Conservation (phyloP, 2,113 vertebrate species). For the Myotis brandtii region DNA sequence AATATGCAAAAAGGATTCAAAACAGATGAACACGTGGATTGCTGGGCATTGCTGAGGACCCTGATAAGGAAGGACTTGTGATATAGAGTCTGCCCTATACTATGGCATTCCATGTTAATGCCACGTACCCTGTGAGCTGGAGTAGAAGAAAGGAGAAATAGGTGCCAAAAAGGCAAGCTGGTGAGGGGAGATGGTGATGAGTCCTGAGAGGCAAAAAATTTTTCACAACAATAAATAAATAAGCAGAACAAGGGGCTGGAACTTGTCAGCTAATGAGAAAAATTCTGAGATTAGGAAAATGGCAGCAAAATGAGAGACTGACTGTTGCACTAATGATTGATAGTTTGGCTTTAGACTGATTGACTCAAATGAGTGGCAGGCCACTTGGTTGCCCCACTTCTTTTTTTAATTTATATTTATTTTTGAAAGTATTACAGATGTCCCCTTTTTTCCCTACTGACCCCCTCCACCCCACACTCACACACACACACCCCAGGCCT, state of each 20-base stretch:
- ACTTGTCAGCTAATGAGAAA: constrained; percentile 14
- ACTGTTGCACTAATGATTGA: neutral
- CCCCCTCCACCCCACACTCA: too few relatives aligned
- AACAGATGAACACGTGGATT: neutral
- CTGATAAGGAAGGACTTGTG: neutral
- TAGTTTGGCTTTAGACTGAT: neutral
- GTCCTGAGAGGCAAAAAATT: neutral
- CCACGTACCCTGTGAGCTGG: neutral
- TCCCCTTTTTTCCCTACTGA: too few relatives aligned
- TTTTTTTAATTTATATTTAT: neutral
- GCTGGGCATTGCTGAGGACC: neutral
- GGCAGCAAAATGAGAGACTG: neutral
- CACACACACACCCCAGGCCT: too few relatives aligned
- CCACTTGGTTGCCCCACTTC: neutral
- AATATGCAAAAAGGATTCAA: neutral
- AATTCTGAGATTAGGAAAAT: neutral
- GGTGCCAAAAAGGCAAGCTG: neutral
- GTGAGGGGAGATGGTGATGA: neutral
- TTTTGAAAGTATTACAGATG: too few relatives aligned
- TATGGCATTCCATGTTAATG: neutral
- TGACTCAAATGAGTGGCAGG: neutral
- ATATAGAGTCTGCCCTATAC: neutral
- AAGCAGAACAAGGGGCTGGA: neutral
- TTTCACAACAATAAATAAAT: neutral
- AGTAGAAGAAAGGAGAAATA: neutral